Conservation (phyloP, 2,888 invertebrate species). For the Globia sparganii region DNA sequence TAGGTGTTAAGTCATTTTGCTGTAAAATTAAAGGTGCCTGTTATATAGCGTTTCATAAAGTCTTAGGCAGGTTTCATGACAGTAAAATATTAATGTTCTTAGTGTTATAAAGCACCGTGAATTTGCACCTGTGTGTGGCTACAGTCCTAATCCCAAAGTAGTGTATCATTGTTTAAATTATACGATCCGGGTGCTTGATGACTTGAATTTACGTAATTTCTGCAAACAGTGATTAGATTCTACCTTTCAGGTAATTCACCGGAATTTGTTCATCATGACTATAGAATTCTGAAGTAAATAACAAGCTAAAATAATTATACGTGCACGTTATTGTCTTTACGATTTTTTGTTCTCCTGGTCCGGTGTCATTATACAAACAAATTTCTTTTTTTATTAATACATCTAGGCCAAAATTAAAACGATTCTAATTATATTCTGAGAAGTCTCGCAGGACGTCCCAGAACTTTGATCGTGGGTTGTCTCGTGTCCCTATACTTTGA, state of each 20-base stretch:
- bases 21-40: slow-evolving; percentile 9
- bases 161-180: slow-evolving; percentile 63
- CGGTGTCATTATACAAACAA: background rate
- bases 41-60: slow-evolving; percentile 19
- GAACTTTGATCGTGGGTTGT: background rate
- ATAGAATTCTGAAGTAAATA: slow-evolving; percentile 10
- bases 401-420: too few species aligned
- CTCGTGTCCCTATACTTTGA: too few species aligned
- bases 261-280: slow-evolving; percentile 25
- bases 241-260: slow-evolving; percentile 41
- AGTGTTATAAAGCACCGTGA: slow-evolving; percentile 7
- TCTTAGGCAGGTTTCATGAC: slow-evolving; percentile 19
- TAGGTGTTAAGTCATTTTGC: slow-evolving; percentile 11
- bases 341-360: background rate
- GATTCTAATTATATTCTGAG: too few species aligned
- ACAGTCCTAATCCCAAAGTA: slow-evolving; percentile 24
- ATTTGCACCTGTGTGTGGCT: slow-evolving; percentile 17
- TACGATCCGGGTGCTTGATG: slow-evolving; percentile 48
- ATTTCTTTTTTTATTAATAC: background rate
- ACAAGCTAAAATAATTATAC: background rate
- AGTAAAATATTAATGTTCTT: slow-evolving; percentile 22
- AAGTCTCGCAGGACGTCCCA: background rate
- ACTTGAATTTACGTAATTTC: slow-evolving; percentile 56
- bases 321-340: background rate
- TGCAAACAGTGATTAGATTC: slow-evolving; percentile 56